Base-by-base conservation (phyloP, 1,140 invertebrate species). In the Gerris buenoi region DNA sequence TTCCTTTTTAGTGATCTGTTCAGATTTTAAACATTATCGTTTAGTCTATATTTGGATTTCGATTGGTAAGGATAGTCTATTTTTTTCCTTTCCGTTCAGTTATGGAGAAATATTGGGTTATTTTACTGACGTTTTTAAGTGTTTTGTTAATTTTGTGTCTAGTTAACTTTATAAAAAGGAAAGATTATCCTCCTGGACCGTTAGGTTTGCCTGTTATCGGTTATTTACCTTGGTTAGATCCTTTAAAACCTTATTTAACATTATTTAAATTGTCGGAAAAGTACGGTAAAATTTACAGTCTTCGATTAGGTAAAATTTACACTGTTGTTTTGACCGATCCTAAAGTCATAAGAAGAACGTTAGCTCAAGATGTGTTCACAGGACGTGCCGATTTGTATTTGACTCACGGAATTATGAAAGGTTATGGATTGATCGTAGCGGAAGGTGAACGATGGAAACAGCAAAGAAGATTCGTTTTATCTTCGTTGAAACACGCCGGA, bases 371-470 rank as follows among this genome's bases (percentile, higher is more conserved):
- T 25, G 80, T 74, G 0, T 86, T 89, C 70, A 78, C 84, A 1
- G 88, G 85, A 15, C 78, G 90, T 64, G 89, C 90, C 0, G 89
- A 89, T 0, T 80, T 93, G 0, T 89, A 85, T 74, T 75, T 93
- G 23, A 91, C 90, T 0, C 88, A 92, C 74, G 90, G 89, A 46
- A 87, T 94, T 14, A 91, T 93, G 86, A 78, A 88, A 67, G 90
- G 91, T 70, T 85, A 88, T 74, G 90, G 90, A 93, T 75, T 93
- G 2, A 88, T 93, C 72, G 89, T 88, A 68, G 83, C 91, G 1
- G 86, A 92, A 75, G 91, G 91, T 0, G 79, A 82, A 2, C 73
- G 86, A 22, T 96, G 93, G 92, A 86, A 83, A 70, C 86, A 93
- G 70, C 90, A 94, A 71, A 79, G 92, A 27, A 86, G 84, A 72